Base-by-base conservation (phyloP, 1,140 invertebrate species). In the Zaprionus nigranus region DNA sequence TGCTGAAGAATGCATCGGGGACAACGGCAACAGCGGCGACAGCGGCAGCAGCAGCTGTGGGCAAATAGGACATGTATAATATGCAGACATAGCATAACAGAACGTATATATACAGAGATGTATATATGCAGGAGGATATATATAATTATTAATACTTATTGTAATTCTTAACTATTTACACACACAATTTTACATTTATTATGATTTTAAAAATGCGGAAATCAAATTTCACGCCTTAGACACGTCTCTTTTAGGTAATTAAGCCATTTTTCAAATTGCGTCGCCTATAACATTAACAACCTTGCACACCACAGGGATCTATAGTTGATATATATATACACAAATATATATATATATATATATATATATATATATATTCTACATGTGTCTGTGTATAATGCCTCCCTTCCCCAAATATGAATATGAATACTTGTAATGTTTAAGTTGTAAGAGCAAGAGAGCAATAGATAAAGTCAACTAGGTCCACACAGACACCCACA, bases 171-270 rank as follows among this genome's bases (percentile, higher is more conserved):
- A 80, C 74, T 81, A 90, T 62, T 84, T 84, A 90, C 74, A 90
- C 78, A 78, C 15, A 81, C 53, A 56, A 43, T 43, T 78, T 76
- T 68, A 88, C 85, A 84, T 81, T 90, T 79, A 86, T 75, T 83
- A 83, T 68, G 81, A 75, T 70, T 87, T 85, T 87, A 81, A 67
- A 63, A 76, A 81, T 78, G 90, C 90, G 83, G 90, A 92, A 92
- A 92, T 92, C 83, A 88, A 92, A 92, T 92, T 92, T 92, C 90
- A 77, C 79, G 90, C 78, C 78, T 79, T 82, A 87, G 69, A 75
- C 85, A 90, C 84, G 78, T 88, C 84, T 88, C 85, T 73, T 34
- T 34, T 90, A 90, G 85, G 81, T 88, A 40, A 43, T 60, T 88
- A 87, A 87, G 84, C 59, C 78, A 51, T 46, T 70, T 75, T 70